Percentiles rank a stretch among this genome's conserved stretches.
Conservation (phyloP, 2,888 invertebrate genomes). For the Meiosimyza platycephala region DNA sequence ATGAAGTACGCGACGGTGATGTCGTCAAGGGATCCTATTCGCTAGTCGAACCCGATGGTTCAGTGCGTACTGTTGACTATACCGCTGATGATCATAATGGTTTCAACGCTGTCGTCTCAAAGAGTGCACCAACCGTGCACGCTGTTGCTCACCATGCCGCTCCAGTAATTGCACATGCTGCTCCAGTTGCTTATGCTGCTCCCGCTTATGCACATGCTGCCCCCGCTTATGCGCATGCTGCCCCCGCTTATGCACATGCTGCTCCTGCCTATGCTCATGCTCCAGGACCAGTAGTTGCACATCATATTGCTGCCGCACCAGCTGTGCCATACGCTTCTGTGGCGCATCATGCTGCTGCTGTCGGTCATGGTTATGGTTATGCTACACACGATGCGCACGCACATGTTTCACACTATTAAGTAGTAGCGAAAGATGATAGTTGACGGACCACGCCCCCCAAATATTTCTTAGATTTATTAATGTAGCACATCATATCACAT, state of each 20-base stretch:
- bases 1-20: slow-evolving; percentile 67
- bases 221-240: slow-evolving; percentile 49
- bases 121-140: slow-evolving; percentile 65
- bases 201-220: slow-evolving; percentile 49
- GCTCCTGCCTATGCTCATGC: slow-evolving; percentile 41
- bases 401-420: slow-evolving; percentile 61
- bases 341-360: slow-evolving; percentile 58
- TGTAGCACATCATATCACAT: slow-evolving; percentile 32
- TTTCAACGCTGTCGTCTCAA: slow-evolving; percentile 67
- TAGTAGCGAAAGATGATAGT: slow-evolving; percentile 49
- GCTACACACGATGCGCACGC: slow-evolving; percentile 61
- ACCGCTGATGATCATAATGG: slow-evolving; percentile 68
- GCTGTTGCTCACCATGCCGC: slow-evolving; percentile 49
- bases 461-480: too few relatives aligned
- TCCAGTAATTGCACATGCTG: slow-evolving; percentile 50
- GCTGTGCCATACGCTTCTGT: slow-evolving; percentile 57
- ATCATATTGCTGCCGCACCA: slow-evolving; percentile 61
- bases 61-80: slow-evolving; percentile 68
- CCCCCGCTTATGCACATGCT: slow-evolving; percentile 49
- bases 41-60: slow-evolving; percentile 67
- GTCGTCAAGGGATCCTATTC: slow-evolving; percentile 68
- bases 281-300: slow-evolving; percentile 54
- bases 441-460: slow-evolving; percentile 38
- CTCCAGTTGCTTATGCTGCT: slow-evolving; percentile 51
- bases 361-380: slow-evolving; percentile 59